A percentile compares a stretch with the other conserved stretches of the same genome.
Conservation (phyloP, 2,888 invertebrate species). For the Autographa gamma region DNA sequence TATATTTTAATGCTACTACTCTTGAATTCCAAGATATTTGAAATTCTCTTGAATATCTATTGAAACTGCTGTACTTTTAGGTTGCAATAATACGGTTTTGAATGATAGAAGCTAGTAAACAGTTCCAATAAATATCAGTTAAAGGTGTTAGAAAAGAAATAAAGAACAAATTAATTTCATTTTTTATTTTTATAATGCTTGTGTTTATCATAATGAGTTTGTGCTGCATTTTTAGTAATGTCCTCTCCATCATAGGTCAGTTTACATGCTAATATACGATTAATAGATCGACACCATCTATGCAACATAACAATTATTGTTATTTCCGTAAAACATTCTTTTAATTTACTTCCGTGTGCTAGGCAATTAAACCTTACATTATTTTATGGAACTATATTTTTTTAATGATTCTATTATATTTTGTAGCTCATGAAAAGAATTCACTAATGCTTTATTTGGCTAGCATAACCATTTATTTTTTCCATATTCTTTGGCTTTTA, state of each 20-base stretch:
- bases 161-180: neutral
- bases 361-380: conserved; percentile 1
- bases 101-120: no score
- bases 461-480: conserved; percentile 9
- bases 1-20: no score
- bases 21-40: no score
- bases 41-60: no score
- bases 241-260: conserved; percentile 21
- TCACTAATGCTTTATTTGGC: neutral
- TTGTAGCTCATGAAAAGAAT: conserved; percentile 2
- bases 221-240: conserved; percentile 9
- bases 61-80: no score
- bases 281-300: conserved; percentile 23
- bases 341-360: conserved; percentile 5
- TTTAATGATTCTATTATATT: neutral
- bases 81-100: no score
- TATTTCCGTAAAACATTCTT: conserved; percentile 1
- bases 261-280: conserved; percentile 18
- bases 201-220: conserved; percentile 12
- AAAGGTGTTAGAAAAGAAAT: no score
- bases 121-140: no score
- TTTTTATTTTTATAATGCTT: conserved; percentile 5
- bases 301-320: conserved; percentile 10
- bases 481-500: conserved; percentile 9
- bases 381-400: neutral